Evolutionary conservation across 2,113 vertebrate genomes (phyloP), one percentile per base, ranked within the genome.

Genomic region (Lipophrys pholis): DNA sequence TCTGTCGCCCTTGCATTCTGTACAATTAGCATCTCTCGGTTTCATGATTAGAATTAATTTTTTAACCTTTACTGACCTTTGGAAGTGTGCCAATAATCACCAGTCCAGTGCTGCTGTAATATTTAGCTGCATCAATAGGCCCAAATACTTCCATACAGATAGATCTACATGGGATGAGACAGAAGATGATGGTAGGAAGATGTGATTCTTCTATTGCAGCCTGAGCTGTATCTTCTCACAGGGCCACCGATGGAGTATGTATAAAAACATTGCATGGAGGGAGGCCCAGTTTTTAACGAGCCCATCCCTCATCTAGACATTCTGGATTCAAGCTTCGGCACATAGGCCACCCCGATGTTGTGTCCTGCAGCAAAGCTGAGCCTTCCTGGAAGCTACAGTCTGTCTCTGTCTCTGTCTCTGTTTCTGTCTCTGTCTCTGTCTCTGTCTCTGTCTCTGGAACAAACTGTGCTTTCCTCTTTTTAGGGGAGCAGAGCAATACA

Each of bases 1-100:
- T 10, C 11, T 74, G 63, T 10, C 11, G 21, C 81, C 57, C 79
- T 73, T 78, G 43, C 64, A 16, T 70, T 54, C 58, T 64, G 65
- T 64, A 62, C 59, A 83, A 87, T 91, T 84, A 80, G 66, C 82
- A 82, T 87, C 69, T 84, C 84, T 90, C 81, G 82, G 86, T 90
- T 82, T 64, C 49, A 57, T 82, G 58, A 84, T 90, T 79, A 75
- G 43, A 86, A 85, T 81, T 80, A 16, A 58, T 62, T 76, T 87
- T 78, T 57, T 66, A 78, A 88, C 83, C 82, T 89, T 87, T 81
- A 16, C 12, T 54, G 80, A 87, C 84, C 86, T 90, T 87, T 81
- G 60, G 79, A 77, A 68, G 63, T 55, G 50, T 51, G 72, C 58
- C 69, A 61, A 41, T 42, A 51, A 58, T 83, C 55, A 46, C 60